phyloP scores from a whole-genome alignment of 2,888 invertebrate genomes.

The Lasioglossum malachurum region DNA sequence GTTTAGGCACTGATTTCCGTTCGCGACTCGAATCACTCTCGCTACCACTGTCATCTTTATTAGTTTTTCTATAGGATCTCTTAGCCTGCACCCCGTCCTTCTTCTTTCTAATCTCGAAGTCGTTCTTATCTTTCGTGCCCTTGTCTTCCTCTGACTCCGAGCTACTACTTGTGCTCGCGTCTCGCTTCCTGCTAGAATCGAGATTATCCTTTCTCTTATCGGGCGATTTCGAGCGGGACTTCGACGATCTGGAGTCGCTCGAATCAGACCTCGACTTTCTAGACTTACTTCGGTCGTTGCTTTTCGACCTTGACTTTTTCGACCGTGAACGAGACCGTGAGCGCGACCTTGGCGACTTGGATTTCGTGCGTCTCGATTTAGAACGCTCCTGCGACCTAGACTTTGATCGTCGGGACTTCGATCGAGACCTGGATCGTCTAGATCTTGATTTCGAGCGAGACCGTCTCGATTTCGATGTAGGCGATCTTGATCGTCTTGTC shows the following conservation, averaged over 20 bases:
- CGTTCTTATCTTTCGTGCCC: conserved; percentile 85
- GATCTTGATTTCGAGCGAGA: conserved; percentile 77
- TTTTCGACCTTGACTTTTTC: conserved; percentile 81
- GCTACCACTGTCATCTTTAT: conserved; percentile 92
- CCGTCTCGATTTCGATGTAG: conserved; percentile 65
- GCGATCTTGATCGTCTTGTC: conserved; percentile 75
- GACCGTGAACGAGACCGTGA: conserved; percentile 80
- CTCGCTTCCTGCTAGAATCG: conserved; percentile 73
- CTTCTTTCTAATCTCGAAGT: conserved; percentile 91
- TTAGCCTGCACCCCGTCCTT: conserved; percentile 94
- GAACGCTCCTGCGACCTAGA: conserved; percentile 79
- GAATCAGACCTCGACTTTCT: conserved; percentile 83
- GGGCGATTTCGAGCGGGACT: conserved; percentile 81
- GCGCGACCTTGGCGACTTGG: conserved; percentile 77
- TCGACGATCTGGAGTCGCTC: conserved; percentile 80
- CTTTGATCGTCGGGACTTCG: conserved; percentile 78
- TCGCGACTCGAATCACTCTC: conserved; percentile 86
- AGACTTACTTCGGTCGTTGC: conserved; percentile 82
- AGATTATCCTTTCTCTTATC: conserved; percentile 78
- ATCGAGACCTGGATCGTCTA: conserved; percentile 75
- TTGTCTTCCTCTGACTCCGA: conserved; percentile 80
- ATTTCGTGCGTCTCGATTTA: conserved; percentile 79
- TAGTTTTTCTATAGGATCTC: conserved; percentile 93
- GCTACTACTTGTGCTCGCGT: conserved; percentile 77
- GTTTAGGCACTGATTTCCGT: conserved; percentile 84